Base-by-base conservation (phyloP, 2,797 vertebrate genomes). In the Enteromius anoplus region DNA sequence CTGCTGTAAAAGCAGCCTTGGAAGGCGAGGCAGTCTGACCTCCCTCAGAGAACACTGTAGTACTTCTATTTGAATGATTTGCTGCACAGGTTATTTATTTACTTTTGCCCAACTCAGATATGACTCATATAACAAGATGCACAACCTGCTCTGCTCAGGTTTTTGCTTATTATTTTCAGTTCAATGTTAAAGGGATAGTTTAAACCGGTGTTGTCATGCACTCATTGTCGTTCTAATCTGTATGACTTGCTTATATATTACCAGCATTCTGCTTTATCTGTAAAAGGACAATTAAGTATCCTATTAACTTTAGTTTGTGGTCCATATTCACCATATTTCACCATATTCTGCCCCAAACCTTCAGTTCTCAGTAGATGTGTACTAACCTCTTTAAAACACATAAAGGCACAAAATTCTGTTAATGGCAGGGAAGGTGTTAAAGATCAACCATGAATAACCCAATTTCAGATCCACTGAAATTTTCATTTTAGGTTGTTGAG, bases 1-100 rank as follows among this genome's bases (percentile, higher is more conserved):
- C 34, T 17, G 37, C 34, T 82, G 62, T 69, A 34, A 55, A 76
- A 75, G 40, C 32, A 37, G 47, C 47, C 47, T 55, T 76, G 81
- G 34, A 75, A 21, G 62, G 21, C 5, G 11, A 71, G 66, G 32
- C 4, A 1, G 11, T 68, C 17, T 40, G 62, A 66, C n/a, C 32
- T 82, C 64, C 2, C 11, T 62, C 37, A 34, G 26, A 47, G 42
- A 29, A 14, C 21, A 60, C 55, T 2, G 37, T 71, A 60, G 11
- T 71, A 70, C 70, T 58, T 80, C 23, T 70, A 8, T 6, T 47
- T 64, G 5, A 77, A 64, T 29, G 47, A 32, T 47, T 47, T 64
- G 23, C 58, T 26, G 73, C 34, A 5, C 53, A 75, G 23, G 53
- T 75, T 60, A 34, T 75, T 75, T 42, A 58, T 75, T 75, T n/a